phyloP scores from a whole-genome alignment of 2,797 vertebrate genomes.

The Enteromius anoplus region DNA sequence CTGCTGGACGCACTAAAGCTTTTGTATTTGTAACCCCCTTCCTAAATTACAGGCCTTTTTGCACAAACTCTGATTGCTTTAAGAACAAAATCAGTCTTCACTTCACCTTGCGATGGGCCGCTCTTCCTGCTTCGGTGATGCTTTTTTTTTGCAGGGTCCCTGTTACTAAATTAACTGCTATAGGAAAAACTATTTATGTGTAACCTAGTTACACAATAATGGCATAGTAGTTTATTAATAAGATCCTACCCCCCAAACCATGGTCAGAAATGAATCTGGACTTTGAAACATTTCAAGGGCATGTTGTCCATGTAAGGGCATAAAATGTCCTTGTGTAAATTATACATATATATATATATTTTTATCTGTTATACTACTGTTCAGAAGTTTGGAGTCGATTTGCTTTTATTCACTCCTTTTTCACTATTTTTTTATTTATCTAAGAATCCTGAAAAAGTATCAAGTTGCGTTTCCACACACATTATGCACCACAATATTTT shows the following conservation, averaged over 20 bases:
- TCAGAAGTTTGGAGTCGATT: background rate
- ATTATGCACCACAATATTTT: background rate
- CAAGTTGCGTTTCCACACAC: background rate
- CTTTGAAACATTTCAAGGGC: too few species aligned
- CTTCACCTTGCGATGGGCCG: background rate
- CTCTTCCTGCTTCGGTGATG: background rate
- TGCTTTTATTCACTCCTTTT: background rate
- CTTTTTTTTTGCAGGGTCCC: slow-evolving; percentile 11
- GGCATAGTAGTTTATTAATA: background rate
- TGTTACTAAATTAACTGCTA: background rate
- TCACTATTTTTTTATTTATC: background rate
- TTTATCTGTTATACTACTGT: background rate
- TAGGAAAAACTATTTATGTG: background rate
- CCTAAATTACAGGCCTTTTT: slow-evolving; percentile 20
- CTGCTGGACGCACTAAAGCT: slow-evolving; percentile 35
- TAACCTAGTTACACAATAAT: background rate
- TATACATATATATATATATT: background rate
- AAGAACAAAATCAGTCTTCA: slow-evolving; percentile 18
- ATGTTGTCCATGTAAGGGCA: background rate
- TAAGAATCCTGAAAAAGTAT: background rate
- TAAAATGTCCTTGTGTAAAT: background rate
- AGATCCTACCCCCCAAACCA: background rate
- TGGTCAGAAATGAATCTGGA: background rate
- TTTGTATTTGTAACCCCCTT: background rate
- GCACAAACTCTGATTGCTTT: slow-evolving; percentile 18